Evolutionary conservation across 2,113 vertebrate genomes (phyloP).

Genomic region (Centrocercus urophasianus): DNA sequence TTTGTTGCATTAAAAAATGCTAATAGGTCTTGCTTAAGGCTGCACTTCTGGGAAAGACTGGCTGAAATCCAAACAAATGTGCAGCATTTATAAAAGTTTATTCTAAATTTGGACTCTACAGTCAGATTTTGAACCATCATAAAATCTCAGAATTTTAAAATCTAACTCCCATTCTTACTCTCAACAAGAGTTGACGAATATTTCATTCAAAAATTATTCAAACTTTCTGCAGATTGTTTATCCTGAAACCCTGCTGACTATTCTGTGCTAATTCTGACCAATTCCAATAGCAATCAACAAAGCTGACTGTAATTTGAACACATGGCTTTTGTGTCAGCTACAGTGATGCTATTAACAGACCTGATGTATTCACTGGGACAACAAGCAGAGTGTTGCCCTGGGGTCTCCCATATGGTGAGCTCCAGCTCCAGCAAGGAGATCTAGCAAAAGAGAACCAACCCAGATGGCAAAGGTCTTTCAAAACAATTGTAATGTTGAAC

Average conservation of each 20-base stretch:
- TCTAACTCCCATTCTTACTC: not conserved
- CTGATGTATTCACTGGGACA: fast-evolving
- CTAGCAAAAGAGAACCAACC: not conserved
- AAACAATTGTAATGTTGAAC: not conserved
- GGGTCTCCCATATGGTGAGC: not conserved
- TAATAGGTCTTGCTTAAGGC: not conserved
- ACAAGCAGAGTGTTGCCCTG: fast-evolving
- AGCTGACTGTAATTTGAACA: not conserved
- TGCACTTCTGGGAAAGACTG: not conserved
- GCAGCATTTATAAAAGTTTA: not conserved
- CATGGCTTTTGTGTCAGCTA: not conserved
- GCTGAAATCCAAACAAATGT: not conserved
- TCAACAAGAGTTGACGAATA: not conserved
- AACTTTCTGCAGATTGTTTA: not conserved
- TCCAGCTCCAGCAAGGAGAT: not conserved
- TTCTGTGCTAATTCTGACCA: not conserved
- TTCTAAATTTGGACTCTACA: not conserved
- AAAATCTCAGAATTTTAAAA: not conserved
- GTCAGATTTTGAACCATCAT: not conserved
- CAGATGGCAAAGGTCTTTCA: not conserved
- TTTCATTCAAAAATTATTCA: not conserved
- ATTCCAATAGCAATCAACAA: not conserved
- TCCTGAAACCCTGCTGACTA: not conserved
- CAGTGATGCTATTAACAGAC: not conserved
- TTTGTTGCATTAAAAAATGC: not conserved